A percentile compares a stretch with the other conserved stretches of the same genome.
These are phyloP conservation scores for Dendrolimus kikuchii DNA, from an alignment of 1,140 invertebrate genomes.

Conservation along the genomic window DNA sequence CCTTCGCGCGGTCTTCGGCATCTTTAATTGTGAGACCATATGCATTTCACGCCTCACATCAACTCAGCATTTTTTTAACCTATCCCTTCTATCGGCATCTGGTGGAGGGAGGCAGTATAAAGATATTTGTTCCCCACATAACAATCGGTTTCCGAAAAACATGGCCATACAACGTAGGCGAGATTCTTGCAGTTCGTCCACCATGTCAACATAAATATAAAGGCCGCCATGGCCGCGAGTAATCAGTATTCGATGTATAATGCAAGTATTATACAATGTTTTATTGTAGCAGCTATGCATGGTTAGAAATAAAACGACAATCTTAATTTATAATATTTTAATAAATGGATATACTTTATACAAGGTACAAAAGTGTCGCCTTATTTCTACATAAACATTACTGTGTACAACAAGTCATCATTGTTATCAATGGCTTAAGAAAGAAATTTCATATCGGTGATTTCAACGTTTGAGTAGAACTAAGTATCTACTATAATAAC, in stretches of 20 bases:
- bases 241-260: background rate
- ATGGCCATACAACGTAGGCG: background rate
- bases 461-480: background rate
- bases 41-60: no score
- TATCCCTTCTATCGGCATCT: no score
- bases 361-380: conserved; percentile 37
- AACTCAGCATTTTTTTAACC: no score
- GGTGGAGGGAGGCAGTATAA: no score
- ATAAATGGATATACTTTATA: conserved; percentile 30
- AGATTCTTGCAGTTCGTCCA: background rate
- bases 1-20: no score
- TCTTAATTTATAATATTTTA: conserved; percentile 17
- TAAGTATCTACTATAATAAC: background rate
- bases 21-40: no score
- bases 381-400: conserved; percentile 1
- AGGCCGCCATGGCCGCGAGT: no score
- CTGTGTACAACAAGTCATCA: background rate
- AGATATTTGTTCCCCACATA: no score
- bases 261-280: background rate
- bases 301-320: conserved; percentile 5
- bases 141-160: no score
- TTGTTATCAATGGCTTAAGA: no score
- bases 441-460: no score
- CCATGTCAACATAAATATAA: no score
- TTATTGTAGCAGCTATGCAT: background rate